phyloP scores from a whole-genome alignment of 2,888 invertebrate genomes.

The Sinopyrophorus schimmeli region DNA sequence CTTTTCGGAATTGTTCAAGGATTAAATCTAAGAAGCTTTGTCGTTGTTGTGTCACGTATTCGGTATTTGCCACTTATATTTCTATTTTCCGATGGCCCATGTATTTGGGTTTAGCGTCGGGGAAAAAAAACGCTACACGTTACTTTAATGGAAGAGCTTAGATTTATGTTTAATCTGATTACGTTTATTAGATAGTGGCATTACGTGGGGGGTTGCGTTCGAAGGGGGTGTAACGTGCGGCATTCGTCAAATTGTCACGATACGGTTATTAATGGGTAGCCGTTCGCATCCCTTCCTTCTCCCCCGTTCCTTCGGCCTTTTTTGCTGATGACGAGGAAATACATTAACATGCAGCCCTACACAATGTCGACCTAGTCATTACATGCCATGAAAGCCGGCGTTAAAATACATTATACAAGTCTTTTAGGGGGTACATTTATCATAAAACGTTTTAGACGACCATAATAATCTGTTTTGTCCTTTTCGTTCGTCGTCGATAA shows the following conservation, averaged over 20 bases:
- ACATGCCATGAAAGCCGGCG: slow-evolving; percentile 52
- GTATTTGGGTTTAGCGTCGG: slow-evolving; percentile 4
- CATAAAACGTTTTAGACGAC: slow-evolving; percentile 42
- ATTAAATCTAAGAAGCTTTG: slow-evolving; percentile 48
- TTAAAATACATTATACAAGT: slow-evolving; percentile 50
- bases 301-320: slow-evolving; percentile 34
- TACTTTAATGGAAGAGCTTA: slow-evolving; percentile 31
- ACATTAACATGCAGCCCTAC: slow-evolving; percentile 53
- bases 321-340: slow-evolving; percentile 50
- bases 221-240: slow-evolving; percentile 62
- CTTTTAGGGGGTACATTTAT: slow-evolving; percentile 47
- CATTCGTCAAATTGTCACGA: slow-evolving; percentile 54
- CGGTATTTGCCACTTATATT: slow-evolving; percentile 45
- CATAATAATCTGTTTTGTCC: slow-evolving; percentile 23
- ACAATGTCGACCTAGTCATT: slow-evolving; percentile 52
- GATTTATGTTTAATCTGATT: slow-evolving; percentile 36
- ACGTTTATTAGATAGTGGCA: slow-evolving; percentile 30
- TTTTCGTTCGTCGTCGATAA: too few relatives aligned
- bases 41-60: slow-evolving; percentile 47
- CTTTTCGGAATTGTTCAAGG: slow-evolving; percentile 39
- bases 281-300: slow-evolving; percentile 42
- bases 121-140: slow-evolving; percentile 15
- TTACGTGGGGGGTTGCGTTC: slow-evolving; percentile 39
- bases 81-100: slow-evolving; percentile 31
- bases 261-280: slow-evolving; percentile 52